Conservation (phyloP, 2,113 vertebrate genomes). For the Bufo gargarizans region DNA sequence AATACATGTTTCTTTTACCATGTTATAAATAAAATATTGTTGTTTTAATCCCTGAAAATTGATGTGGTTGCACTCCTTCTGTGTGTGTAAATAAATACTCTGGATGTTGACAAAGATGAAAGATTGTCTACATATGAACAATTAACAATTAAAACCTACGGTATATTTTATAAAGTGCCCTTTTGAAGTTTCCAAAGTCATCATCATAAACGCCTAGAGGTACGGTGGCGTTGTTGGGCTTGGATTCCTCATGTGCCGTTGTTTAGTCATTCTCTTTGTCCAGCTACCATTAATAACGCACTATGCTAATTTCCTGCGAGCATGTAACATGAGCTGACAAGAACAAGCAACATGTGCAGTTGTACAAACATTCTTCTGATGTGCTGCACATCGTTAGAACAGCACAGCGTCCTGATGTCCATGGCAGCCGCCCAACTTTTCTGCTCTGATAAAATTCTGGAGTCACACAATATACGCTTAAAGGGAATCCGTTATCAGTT, state of each 20-base stretch:
- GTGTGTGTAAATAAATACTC: too few relatives aligned
- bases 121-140: too few relatives aligned
- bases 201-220: background rate
- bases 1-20: too few relatives aligned
- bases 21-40: too few relatives aligned
- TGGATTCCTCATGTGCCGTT: background rate
- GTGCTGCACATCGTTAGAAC: constrained; percentile 9
- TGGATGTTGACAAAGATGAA: too few relatives aligned
- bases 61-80: too few relatives aligned
- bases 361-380: background rate
- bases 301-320: constrained; percentile 23
- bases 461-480: too few relatives aligned
- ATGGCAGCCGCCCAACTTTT: constrained; percentile 34
- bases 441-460: constrained; percentile 11
- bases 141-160: too few relatives aligned
- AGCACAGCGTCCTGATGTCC: background rate
- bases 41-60: too few relatives aligned
- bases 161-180: too few relatives aligned
- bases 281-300: constrained; percentile 18
- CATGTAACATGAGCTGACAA: constrained; percentile 20
- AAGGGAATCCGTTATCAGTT: too few relatives aligned
- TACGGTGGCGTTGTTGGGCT: background rate
- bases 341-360: constrained; percentile 22
- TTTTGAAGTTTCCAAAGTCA: background rate
- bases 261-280: constrained; percentile 1